Evolutionary conservation across 2,113 vertebrate species (phyloP), one percentile per base, ranked within the genome.

Genomic region (Hydrolagus affinis): DNA sequence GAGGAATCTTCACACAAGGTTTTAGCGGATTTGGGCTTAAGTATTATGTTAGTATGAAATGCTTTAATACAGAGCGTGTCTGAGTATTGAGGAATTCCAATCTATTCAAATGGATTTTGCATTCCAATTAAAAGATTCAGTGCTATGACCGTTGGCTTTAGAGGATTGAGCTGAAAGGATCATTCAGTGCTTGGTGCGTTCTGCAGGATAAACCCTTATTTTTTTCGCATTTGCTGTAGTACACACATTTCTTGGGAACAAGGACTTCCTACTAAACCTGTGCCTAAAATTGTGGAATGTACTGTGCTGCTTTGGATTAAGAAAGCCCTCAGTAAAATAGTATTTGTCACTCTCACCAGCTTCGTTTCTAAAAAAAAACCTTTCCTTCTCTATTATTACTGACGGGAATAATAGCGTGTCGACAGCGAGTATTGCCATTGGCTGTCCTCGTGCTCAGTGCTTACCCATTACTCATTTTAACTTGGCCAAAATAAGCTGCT

Each of bases 241-340:
- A 11, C 76, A 80, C 14, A 17, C 78, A 30, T 30, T 68, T 83
- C 60, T 62, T 32, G 60, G 19, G 28, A 32, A 64, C 32, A 66
- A 11, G 8, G 7, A 21, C 32, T 30, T 28, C 6, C 19, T 83
- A 32, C 66, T 83, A 83, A 44, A 68, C 73, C 56, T 19, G 78
- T 83, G 78, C 78, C 78, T 83, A 23, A 32, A 83, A 32, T 83
- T 66, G 15, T 83, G 78, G 32, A 83, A 83, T 83, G 78, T 83
- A 83, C 25, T 3, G 19, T 32, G 62, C 60, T 32, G 25, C 32
- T 23, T 11, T 66, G 19, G 60, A 17, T 25, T 21, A 17, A 66
- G 66, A 17, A 25, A 30, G 62, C 21, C 8, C 4, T 83, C 1
- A n/a, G 11, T 62, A 83, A 83, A 68, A 30, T 64, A 83, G 78